Base-by-base conservation (phyloP, 2,888 invertebrate species). In the Drosophila longiperda region DNA sequence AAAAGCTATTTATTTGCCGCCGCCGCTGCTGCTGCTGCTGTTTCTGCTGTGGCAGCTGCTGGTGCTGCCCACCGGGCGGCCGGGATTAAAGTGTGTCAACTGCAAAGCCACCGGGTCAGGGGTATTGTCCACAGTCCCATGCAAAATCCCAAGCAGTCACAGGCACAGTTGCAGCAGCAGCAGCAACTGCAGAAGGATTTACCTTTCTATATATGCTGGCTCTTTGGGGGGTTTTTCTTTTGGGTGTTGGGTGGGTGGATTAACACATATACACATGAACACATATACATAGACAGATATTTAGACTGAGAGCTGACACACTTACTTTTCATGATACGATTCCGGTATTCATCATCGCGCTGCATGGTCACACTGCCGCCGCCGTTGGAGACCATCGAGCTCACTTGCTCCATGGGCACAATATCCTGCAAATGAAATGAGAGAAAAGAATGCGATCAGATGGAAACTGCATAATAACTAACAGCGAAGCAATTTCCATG, bases 381-480 rank as follows among this genome's bases (percentile, higher is more conserved):
- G 23, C 92, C 92, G 74, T 92, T 92, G 69, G 93, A 92, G 66
- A 92, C 91, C 86, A 92, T 91, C 73, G 92, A 93, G 89, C 92
- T 92, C 58, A 92, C 90, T 89, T 92, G 92, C 83, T 93, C 93
- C 93, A 93, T 92, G 72, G 92, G 93, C 82, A 93, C 91, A 89
- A 93, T 92, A 83, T 93, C 93, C 93, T 93, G 84, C 58, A 90
- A 90, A 60, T 33, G 20, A 5, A 57, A 40, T n/a, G 20, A 8
- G 34, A 6, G 36, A 23, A 29, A 9, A 17, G 9, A 20, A 29
- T 20, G 29, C 38, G 40, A 29, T 40, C 15, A 38, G n/a, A 17
- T n/a, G 34, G 38, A 5, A 57, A 15, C 42, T 48, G 23, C 34
- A 33, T 15, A 29, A 66, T n/a, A 66, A 36, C 23, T n/a, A 40